Base-by-base conservation (phyloP, 2,113 vertebrate genomes). In the Crocuta crocuta region DNA sequence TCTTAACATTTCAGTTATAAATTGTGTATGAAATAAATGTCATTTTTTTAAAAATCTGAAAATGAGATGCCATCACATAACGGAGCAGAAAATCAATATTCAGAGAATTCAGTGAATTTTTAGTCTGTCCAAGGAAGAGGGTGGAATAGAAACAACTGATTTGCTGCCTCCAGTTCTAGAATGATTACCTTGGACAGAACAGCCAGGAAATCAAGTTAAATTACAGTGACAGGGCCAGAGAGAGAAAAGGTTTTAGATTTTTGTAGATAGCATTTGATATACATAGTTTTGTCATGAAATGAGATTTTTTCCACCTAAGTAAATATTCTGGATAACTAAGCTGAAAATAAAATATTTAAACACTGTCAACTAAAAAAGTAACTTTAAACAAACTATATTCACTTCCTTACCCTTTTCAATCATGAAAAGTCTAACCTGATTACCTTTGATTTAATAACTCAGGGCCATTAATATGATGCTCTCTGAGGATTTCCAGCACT, bases 1-100 rank as follows among this genome's bases (percentile, higher is more conserved):
- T 93, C 35, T 92, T 82, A 88, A 91, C 85, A 48, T 50, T 95
- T 92, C 45, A 61, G 21, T 65, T 85, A 80, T 70, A 71, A 91
- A 48, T 58, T 91, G 4, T 61, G 0, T 71, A 78, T 78, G 23
- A 91, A 71, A 45, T 35, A 70, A 28, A 85, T 71, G 8, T 3
- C 2, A 65, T 45, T 95, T 94, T 93, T 93, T 50, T 35, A 11
- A 94, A 50, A 83, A 66, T 94, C 5, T 16, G 94, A 89, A 88
- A 71, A 50, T 79, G 61, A 93, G 65, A 91, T 55, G 28, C 6
- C 35, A 45, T 89, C 11, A 35, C 11, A n/a, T 24, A 88, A 78
- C 74, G 53, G 7, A 82, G 74, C 11, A 43, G 45, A 84, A 88
- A 73, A 48, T 87, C 73, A 94, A 16, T 33, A 58, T 70, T 48